These are phyloP conservation scores for Chymomyza caudatula DNA, from an alignment of 2,888 invertebrate genomes.

Conservation along the genomic window DNA sequence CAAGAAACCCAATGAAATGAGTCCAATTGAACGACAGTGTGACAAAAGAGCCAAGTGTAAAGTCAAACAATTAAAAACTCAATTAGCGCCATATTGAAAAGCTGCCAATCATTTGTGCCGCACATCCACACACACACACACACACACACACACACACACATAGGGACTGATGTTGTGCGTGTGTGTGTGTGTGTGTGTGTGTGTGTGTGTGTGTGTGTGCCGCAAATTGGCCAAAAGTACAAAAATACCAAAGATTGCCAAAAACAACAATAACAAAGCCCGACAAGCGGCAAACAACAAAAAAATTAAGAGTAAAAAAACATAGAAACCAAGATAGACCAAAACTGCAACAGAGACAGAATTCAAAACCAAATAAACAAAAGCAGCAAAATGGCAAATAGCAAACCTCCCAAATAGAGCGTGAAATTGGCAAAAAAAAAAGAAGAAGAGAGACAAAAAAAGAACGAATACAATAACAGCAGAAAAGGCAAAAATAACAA, in stretches of 20 bases:
- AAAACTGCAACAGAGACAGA: conserved; percentile 34
- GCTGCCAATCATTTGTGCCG: conserved; percentile 63
- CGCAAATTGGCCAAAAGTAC: conserved; percentile 70
- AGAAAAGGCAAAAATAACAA: not conserved
- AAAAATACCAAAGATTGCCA: conserved; percentile 64
- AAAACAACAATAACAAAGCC: conserved; percentile 26
- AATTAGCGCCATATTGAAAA: conserved; percentile 71
- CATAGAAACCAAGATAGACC: conserved; percentile 38
- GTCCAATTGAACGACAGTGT: conserved; percentile 41
- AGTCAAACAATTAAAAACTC: conserved; percentile 71
- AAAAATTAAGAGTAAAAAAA: not conserved
- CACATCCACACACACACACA: conserved; percentile 6
- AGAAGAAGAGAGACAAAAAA: not conserved
- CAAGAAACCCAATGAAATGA: conserved; percentile 15
- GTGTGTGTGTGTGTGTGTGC: conserved; percentile 64
- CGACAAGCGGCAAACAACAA: not conserved
- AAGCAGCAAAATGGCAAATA: conserved; percentile 39
- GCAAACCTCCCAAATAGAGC: conserved; percentile 69
- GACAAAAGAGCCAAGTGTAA: conserved; percentile 53
- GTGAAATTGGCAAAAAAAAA: conserved; percentile 60
- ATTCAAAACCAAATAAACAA: not conserved
- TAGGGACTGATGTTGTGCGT: conserved; percentile 13
- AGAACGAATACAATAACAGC: not conserved
- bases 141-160: conserved; percentile 9
- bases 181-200: conserved; percentile 21